Base-by-base conservation (phyloP, 2,888 invertebrate species). In the Drosophila macrospina region DNA sequence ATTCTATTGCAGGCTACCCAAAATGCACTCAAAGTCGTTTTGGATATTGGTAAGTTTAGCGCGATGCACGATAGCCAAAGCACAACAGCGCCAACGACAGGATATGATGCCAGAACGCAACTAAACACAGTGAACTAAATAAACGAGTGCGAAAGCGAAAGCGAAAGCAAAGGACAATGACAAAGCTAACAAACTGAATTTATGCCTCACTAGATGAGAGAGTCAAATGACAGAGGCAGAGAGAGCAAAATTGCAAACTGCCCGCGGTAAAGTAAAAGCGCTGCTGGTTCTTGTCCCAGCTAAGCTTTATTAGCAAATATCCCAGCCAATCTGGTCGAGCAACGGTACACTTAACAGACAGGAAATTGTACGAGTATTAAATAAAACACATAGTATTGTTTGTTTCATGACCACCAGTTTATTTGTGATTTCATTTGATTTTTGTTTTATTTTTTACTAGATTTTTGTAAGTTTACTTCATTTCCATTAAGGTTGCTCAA, bases 111-210 rank as follows among this genome's bases (percentile, higher is more conserved):
- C 83, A 82, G 64, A 78, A 86, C 78, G 63, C 71, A 78, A 88
- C 88, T 86, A 78, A 90, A 80, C 86, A 89, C 78, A 84, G 86
- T 88, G 80, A 89, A 89, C 87, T 82, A 80, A 77, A 89, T 85
- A 88, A 84, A 76, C 78, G 82, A 82, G 80, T 83, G 80, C 76
- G 78, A 84, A 83, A 89, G 80, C 89, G 86, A 90, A 90, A 89
- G 89, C 87, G 66, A 61, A 36, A 36, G 74, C 44, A 54, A 81
- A 87, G 74, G 77, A 85, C 79, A 77, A 54, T 65, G 74, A 74
- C 65, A 79, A 70, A 71, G 80, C 69, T 48, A 64, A 66, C 68
- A 64, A 65, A 48, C 45, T 39, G 57, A 50, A 65, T 52, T 59
- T 61, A 32, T 16, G 41, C 34, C 47, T 24, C 32, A 50, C 50